phyloP scores from a whole-genome alignment of 1,140 invertebrate genomes.

The Calephelis virginiensis region DNA sequence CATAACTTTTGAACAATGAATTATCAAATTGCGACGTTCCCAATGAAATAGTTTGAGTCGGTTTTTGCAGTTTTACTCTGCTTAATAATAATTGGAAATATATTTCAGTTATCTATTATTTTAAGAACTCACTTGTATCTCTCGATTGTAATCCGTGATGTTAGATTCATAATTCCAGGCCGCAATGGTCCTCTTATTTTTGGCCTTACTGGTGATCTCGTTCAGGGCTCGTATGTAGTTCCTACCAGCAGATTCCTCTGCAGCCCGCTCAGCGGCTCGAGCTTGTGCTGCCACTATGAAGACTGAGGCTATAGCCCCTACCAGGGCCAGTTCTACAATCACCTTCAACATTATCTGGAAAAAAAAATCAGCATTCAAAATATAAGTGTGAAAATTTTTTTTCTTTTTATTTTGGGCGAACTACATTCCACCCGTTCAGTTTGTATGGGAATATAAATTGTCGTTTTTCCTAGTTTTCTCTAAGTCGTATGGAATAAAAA shows the following conservation, averaged over 20 bases:
- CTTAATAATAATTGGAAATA: too few relatives aligned
- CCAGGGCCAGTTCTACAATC: constrained; percentile 58
- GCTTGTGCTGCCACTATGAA: constrained; percentile 73
- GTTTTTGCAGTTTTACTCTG: too few relatives aligned
- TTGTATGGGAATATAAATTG: too few relatives aligned
- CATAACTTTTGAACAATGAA: too few relatives aligned
- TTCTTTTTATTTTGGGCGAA: too few relatives aligned
- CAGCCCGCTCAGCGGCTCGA: constrained; percentile 71
- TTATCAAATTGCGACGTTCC: too few relatives aligned
- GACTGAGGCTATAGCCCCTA: constrained; percentile 69
- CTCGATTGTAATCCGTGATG: constrained; percentile 84
- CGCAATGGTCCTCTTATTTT: constrained; percentile 77
- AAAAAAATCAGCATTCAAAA: not conserved
- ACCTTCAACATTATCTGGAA: constrained; percentile 63
- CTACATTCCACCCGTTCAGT: too few relatives aligned
- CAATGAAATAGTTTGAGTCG: too few relatives aligned
- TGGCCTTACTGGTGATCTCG: constrained; percentile 73
- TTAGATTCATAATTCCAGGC: constrained; percentile 87
- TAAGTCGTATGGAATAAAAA: too few relatives aligned
- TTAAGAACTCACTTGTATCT: constrained; percentile 68
- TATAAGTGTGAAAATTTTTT: too few relatives aligned
- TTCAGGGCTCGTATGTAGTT: constrained; percentile 81
- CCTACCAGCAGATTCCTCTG: constrained; percentile 80
- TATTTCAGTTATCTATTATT: too few relatives aligned
- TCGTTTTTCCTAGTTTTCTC: too few relatives aligned